Conservation (phyloP, 2,113 vertebrate genomes). For the Podocnemis expansa region DNA sequence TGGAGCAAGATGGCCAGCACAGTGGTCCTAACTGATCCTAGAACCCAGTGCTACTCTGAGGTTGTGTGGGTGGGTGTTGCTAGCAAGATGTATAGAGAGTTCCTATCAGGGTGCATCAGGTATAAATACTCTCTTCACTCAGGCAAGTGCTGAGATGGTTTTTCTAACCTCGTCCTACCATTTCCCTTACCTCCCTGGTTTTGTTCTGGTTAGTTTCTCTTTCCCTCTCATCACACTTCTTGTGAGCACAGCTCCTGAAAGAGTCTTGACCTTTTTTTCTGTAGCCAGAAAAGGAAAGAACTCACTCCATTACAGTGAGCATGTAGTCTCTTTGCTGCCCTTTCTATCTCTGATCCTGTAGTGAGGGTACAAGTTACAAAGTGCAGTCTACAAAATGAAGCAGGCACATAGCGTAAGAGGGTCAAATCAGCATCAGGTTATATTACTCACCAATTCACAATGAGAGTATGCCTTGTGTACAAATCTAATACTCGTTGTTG, state of each 20-base stretch:
- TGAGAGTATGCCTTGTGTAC: neutral
- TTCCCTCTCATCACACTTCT: neutral
- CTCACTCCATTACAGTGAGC: too few relatives aligned
- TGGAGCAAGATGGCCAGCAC: neutral
- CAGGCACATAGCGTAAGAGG: neutral
- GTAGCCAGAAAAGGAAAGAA: too few relatives aligned
- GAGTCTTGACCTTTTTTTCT: too few relatives aligned
- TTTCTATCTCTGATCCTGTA: neutral
- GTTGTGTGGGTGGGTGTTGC: neutral
- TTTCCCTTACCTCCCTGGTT: neutral
- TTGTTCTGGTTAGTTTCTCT: neutral
- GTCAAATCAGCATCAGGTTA: neutral
- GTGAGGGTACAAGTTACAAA: neutral
- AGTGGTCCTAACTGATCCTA: neutral
- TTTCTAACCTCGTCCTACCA: too few relatives aligned
- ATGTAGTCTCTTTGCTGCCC: neutral
- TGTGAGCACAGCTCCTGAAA: too few relatives aligned
- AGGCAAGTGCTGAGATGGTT: neutral
- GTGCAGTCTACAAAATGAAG: neutral
- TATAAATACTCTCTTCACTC: neutral
- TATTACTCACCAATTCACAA: neutral
- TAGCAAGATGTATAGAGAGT: neutral
- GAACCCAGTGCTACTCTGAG: neutral
- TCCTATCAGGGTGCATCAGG: neutral
- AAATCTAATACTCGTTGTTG: neutral